Conservation (phyloP, 1,140 invertebrate genomes). For the Drosophila guanche region DNA sequence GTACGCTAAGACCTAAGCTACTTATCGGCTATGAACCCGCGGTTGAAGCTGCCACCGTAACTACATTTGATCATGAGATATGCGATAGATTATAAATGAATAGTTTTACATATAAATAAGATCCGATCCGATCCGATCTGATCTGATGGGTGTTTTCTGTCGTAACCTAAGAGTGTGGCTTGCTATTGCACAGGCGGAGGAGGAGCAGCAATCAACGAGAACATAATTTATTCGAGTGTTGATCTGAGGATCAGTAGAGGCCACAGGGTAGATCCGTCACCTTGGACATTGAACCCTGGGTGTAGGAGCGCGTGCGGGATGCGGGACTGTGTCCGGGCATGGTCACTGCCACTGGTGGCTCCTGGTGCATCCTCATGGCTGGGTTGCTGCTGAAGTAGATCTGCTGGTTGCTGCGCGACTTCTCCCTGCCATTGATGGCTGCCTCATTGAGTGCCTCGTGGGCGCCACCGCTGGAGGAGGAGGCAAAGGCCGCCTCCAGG, state of each 20-base stretch:
- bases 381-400: slow-evolving; percentile 83
- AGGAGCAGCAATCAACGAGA: slow-evolving; percentile 28
- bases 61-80: slow-evolving; percentile 40
- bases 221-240: slow-evolving; percentile 1
- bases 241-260: slow-evolving; percentile 85
- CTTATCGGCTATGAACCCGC: slow-evolving; percentile 61
- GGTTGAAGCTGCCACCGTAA: slow-evolving; percentile 73
- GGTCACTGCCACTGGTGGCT: not conserved
- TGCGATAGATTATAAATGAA: slow-evolving; percentile 11
- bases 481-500: slow-evolving; percentile 86
- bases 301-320: slow-evolving; percentile 69
- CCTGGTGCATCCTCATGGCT: slow-evolving; percentile 75
- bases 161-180: slow-evolving; percentile 35
- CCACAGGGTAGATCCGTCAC: slow-evolving; percentile 89
- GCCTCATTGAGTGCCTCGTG: slow-evolving; percentile 86
- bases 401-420: slow-evolving; percentile 84
- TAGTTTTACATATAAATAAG: slow-evolving; percentile 25
- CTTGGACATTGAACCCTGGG: slow-evolving; percentile 86
- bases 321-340: slow-evolving; percentile 30
- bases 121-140: not conserved
- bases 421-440: slow-evolving; percentile 82
- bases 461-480: slow-evolving; percentile 85
- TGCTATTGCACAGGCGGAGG: slow-evolving; percentile 63
- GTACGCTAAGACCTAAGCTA: slow-evolving; percentile 25
- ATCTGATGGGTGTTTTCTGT: slow-evolving; percentile 19